phyloP scores from a whole-genome alignment of 2,113 vertebrate genomes.

The Noturus placidus region DNA sequence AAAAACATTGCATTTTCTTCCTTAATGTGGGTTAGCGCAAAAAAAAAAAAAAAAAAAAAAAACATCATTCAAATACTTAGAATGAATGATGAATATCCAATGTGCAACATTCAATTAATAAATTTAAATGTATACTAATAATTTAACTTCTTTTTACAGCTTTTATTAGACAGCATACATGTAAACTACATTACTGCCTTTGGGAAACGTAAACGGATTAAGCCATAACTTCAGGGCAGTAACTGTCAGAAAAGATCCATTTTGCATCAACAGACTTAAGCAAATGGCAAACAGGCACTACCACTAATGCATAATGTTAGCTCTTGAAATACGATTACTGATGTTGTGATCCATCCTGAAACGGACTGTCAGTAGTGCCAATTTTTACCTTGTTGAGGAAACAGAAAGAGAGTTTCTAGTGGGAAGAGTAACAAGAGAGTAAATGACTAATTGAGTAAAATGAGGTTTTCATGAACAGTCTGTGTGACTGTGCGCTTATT shows the following conservation, averaged over 20 bases:
- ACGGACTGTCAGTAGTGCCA: background rate
- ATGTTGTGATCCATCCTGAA: background rate
- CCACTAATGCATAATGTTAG: background rate
- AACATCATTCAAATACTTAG: background rate
- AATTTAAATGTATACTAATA: background rate
- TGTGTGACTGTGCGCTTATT: conserved; percentile 58
- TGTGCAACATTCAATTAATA: background rate
- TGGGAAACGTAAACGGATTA: background rate
- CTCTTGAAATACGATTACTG: background rate
- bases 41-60: background rate
- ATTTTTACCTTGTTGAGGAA: background rate
- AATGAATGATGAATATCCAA: background rate
- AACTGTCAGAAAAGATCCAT: background rate
- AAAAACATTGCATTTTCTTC: background rate
- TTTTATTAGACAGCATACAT: background rate
- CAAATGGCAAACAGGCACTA: conserved; percentile 27
- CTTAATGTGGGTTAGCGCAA: background rate
- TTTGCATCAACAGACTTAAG: conserved; percentile 28
- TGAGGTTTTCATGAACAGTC: conserved; percentile 54
- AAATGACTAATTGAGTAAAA: conserved; percentile 68
- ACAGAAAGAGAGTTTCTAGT: conserved; percentile 58
- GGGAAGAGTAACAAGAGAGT: conserved; percentile 59
- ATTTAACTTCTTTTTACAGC: background rate
- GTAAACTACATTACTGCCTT: conserved; percentile 3
- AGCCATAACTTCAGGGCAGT: background rate